Percentiles rank a stretch among this genome's conserved stretches.
These are phyloP conservation scores for Phodopus roborovskii DNA, from an alignment of 2,113 vertebrate genomes.

Conservation along the genomic window DNA sequence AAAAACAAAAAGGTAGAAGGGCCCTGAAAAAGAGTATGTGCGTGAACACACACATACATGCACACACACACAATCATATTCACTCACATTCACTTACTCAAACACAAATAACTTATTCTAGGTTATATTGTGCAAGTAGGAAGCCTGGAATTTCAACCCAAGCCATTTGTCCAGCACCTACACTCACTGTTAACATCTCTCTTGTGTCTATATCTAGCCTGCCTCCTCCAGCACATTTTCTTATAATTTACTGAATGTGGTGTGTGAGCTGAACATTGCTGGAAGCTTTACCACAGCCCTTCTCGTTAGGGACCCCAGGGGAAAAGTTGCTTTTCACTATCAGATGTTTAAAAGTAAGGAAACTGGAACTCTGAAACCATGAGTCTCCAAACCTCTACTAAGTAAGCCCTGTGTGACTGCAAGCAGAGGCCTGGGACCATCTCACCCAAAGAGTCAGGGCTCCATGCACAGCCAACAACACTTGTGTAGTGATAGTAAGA, in stretches of 20 bases:
- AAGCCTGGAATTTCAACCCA: neutral
- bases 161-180: neutral
- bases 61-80: neutral
- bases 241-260: neutral
- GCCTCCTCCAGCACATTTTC: neutral
- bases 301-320: neutral
- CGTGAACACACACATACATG: neutral
- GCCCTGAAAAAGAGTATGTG: neutral
- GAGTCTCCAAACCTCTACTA: neutral
- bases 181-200: accelerated
- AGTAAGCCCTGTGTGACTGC: neutral
- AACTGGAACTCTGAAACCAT: neutral
- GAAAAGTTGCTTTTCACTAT: neutral
- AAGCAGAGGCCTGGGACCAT: neutral
- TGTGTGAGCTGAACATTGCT: neutral
- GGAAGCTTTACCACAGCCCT: neutral
- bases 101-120: neutral
- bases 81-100: neutral
- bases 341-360: constrained; percentile 7
- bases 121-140: neutral
- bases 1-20: neutral
- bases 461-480: neutral
- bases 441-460: neutral
- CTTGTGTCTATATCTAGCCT: neutral
- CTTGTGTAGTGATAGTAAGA: accelerated